Base-by-base conservation (phyloP, 1,140 invertebrate species). In the Pseudomyrmex cubaensis region DNA sequence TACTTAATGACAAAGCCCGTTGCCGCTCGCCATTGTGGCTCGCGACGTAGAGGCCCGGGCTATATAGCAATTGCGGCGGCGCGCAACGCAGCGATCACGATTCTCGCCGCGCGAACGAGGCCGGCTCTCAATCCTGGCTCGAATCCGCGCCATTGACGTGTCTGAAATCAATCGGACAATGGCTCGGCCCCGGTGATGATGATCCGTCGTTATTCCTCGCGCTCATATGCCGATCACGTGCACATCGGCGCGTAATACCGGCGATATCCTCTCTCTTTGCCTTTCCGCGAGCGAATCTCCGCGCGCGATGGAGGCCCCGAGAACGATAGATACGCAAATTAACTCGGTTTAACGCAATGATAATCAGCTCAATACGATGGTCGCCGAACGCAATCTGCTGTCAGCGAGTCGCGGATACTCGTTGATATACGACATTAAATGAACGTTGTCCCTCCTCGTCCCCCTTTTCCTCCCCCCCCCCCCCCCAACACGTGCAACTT, bases 1-100 rank as follows among this genome's bases (percentile, higher is more conserved):
- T 93, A 93, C 93, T 93, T 93, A 93, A 91, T 87, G 90, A 91
- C 89, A 91, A 91, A 91, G 87, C 90, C 78, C 85, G 83, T 80
- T 75, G 84, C 84, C 77, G 83, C 61, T 50, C 61, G 62, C 85
- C 76, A 92, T 91, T 92, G 90, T 91, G 35, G 35, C 20, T 20
- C 35, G 76, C 78, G 56, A 63, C 82, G 66, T 17, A 44, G 22
- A 63, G 3, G 25, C 74, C 44, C 66, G 46, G 74, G 54, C 64
- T 56, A 61, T 25, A 50, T 69, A 67, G 75, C 52, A 69, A 67
- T 69, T 57, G 76, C 13, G 22, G 25, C 4, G 56, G 57, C 74
- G 57, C 20, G 44, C 52, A 62, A 50, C 35, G 35, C 35, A 4
- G 22, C 25, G 25, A 25, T 25, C 25, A 25, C 50, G 70, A 73